Base-by-base conservation (phyloP, 2,888 invertebrate species). In the Xestoiulus laeticollis region DNA sequence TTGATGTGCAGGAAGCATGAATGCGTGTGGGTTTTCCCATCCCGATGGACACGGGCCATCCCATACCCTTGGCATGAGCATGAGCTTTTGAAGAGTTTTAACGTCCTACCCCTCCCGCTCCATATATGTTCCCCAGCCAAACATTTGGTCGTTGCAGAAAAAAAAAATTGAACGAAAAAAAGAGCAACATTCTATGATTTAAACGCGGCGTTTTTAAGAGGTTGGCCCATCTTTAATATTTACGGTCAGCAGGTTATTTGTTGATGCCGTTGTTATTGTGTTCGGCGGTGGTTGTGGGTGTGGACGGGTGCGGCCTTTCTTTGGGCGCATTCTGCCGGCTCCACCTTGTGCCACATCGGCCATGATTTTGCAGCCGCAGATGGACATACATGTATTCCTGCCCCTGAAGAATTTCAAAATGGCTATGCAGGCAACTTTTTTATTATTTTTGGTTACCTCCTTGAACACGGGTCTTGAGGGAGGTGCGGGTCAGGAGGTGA, bases 281-380 rank as follows among this genome's bases (percentile, higher is more conserved):
- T 19, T 48, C 48, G 14, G 16, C 19, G 48, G 48, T 48, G 48
- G 48, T 48, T 48, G 48, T 14, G 59, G 59, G 59, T 68, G 59
- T 8, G 59, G 59, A 68, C 59, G 59, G 59, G 59, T 68, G 59
- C 59, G 59, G 59, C 59, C 59, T 68, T 12, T 22, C 59, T 68
- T 68, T 68, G 59, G 59, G 59, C 59, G 22, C 59, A 6, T 22
- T 68, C 59, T 22, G 59, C 59, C 59, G 59, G 59, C 59, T 68
- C 59, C 59, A 68, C 59, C 59, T 68, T 68, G 59, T 68, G 59
- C 59, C 59, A 68, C 59, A 68, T 22, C 59, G 59, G 59, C 59
- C 59, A 22, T 68, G 22, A 68, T 22, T 22, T 68, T 68, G 22
- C n/a, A 2, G 19, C 22, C 59, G 59, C 19, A 6, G 22, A 68